These are phyloP conservation scores for Elephantulus edwardii DNA, from an alignment of 2,113 vertebrate genomes.

Conservation along the genomic window DNA sequence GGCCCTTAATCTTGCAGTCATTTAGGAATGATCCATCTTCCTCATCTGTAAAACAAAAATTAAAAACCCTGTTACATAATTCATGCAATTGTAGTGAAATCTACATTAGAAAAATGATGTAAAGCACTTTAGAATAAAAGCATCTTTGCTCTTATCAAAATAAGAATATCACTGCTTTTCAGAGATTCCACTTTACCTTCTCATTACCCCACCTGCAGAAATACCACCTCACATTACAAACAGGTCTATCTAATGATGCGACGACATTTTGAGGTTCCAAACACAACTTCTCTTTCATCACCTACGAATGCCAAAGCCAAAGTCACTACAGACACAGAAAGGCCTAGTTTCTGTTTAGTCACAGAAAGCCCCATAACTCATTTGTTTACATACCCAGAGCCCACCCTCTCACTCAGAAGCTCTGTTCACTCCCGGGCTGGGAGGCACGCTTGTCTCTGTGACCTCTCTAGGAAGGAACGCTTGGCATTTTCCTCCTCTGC, in stretches of 20 bases:
- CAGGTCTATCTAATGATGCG: not conserved
- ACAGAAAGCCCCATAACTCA: not conserved
- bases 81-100: not conserved
- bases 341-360: constrained; percentile 35
- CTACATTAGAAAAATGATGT: not conserved
- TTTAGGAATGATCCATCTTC: not conserved
- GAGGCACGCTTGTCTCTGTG: constrained; percentile 63
- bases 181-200: too few species aligned
- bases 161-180: not conserved
- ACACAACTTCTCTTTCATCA: constrained; percentile 55
- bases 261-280: constrained; percentile 55
- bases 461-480: constrained; percentile 49
- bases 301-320: constrained; percentile 5
- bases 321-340: constrained; percentile 4
- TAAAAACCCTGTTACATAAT: not conserved
- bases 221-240: not conserved
- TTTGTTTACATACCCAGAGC: constrained; percentile 53
- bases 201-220: too few species aligned
- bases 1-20: not conserved
- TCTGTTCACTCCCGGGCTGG: not conserved
- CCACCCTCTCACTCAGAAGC: constrained; percentile 18
- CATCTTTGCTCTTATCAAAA: constrained; percentile 23
- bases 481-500: constrained; percentile 32
- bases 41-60: not conserved
- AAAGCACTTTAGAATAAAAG: constrained; percentile 12